Evolutionary conservation across 30 jellyfish, hydroid and myxozoan genomes (phyloP), one percentile per base, ranked within the genome.

Genomic region (Aurelia sp.): DNA sequence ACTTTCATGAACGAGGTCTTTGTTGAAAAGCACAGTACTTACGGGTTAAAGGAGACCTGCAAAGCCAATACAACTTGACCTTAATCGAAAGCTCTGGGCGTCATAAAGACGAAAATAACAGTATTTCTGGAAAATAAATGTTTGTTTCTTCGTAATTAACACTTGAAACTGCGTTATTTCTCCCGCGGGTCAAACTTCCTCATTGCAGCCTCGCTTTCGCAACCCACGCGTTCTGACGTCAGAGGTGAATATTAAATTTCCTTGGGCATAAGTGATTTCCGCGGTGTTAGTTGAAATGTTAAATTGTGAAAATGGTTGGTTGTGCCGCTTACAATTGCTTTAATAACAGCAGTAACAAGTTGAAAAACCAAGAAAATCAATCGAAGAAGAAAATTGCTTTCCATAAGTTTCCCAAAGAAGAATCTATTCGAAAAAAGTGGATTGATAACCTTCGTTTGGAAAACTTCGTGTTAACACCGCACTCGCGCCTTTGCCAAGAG

Each of bases 11-110:
- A n/a, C n/a, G n/a, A n/a, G n/a, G n/a, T n/a, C n/a, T n/a, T n/a
- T n/a, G n/a, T n/a, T n/a, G n/a, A n/a, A n/a, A n/a, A n/a, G n/a
- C n/a, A n/a, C n/a, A n/a, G n/a, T n/a, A n/a, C n/a, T n/a, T n/a
- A n/a, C n/a, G n/a, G n/a, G 44, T 41, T 41, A 41, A 41, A 41
- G 52, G 52, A 63, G 74, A 63, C 74, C 74, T 63, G 74, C 74
- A 63, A 63, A 2, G 74, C 16, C 50, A n/a, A 63, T 11, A 20
- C 33, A 63, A 63, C 50, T 63, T 63, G 40, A 10, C 17, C 19
- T 63, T 63, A 20, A 63, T 63, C 40, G 74, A 63, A 63, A 63
- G 74, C 74, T 63, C n/a, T 20, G 1, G 19, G 40, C 74, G 51
- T 63, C 51, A 63, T 20, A 35, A 63, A 9, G 52, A 19, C 40